phyloP scores from a whole-genome alignment of 2,888 invertebrate genomes.

The Oegoconia quadripuncta region DNA sequence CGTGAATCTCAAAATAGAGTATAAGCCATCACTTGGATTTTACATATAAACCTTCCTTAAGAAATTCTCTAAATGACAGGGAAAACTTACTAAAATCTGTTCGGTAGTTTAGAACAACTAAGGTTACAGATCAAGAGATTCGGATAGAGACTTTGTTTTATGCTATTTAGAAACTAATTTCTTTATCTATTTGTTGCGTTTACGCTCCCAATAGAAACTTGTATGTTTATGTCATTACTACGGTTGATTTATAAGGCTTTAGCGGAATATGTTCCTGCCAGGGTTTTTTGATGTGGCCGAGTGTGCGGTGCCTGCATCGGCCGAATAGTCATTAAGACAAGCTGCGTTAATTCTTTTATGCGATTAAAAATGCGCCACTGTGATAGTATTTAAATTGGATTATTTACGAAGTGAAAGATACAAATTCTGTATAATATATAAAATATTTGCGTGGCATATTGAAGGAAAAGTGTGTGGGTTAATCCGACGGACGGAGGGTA shows the following conservation, averaged over 20 bases:
- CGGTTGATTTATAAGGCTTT: conserved; percentile 62
- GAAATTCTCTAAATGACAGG: too few species aligned
- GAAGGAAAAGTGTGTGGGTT: too few species aligned
- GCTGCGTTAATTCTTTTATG: conserved; percentile 45
- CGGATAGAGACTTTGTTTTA: too few species aligned
- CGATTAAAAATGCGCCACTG: conserved; percentile 8
- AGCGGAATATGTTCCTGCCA: conserved; percentile 48
- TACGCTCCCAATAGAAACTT: conserved; percentile 23
- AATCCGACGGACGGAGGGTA: too few species aligned
- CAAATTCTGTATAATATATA: not conserved
- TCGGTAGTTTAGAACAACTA: too few species aligned
- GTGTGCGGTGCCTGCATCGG: conserved; percentile 49
- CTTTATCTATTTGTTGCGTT: too few species aligned
- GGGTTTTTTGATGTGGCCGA: conserved; percentile 36
- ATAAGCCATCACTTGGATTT: too few species aligned
- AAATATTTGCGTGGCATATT: not conserved
- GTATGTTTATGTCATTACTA: conserved; percentile 43
- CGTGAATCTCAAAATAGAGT: too few species aligned
- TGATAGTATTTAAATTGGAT: conserved; percentile 19
- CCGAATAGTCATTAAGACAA: conserved; percentile 71
- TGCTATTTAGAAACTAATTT: too few species aligned
- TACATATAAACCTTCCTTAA: too few species aligned
- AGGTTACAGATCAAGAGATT: too few species aligned
- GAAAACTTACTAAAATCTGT: too few species aligned
- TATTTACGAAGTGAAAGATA: conserved; percentile 8